phyloP scores from a whole-genome alignment of 2,888 invertebrate genomes.

The Lymantria dispar region DNA sequence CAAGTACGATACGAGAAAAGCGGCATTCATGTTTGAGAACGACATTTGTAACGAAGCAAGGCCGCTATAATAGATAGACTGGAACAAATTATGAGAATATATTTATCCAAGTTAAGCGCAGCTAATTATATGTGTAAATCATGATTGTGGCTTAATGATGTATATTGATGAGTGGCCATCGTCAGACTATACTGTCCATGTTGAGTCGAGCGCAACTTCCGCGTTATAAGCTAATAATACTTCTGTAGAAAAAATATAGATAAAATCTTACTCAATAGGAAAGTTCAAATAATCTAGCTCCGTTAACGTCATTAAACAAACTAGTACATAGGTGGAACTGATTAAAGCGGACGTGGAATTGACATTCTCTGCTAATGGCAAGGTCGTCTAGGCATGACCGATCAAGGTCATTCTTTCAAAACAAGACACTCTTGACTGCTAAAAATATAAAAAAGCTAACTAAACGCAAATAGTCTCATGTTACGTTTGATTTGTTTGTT shows the following conservation, averaged over 20 bases:
- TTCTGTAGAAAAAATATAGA: constrained; percentile 45
- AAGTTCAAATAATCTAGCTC: constrained; percentile 32
- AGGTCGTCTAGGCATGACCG: constrained; percentile 59
- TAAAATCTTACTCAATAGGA: constrained; percentile 40
- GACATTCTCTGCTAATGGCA: constrained; percentile 53
- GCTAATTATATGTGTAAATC: constrained; percentile 29
- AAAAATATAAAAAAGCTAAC: constrained; percentile 21
- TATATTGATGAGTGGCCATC: constrained; percentile 5
- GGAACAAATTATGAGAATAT: constrained; percentile 14
- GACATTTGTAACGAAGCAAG: constrained; percentile 23
- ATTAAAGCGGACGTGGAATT: constrained; percentile 51
- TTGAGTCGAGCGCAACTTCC: constrained; percentile 40
- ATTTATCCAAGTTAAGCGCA: constrained; percentile 15
- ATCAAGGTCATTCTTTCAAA: constrained; percentile 52
- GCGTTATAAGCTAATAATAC: constrained; percentile 36
- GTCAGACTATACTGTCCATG: constrained; percentile 2
- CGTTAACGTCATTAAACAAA: constrained; percentile 45
- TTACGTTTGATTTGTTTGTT: constrained; percentile 18
- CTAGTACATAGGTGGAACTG: constrained; percentile 35
- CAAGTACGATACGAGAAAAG: constrained; percentile 23
- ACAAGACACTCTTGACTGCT: constrained; percentile 30
- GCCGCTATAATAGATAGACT: constrained; percentile 11
- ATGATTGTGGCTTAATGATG: constrained; percentile 15
- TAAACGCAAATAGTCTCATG: constrained; percentile 12
- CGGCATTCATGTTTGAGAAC: constrained; percentile 20